Evolutionary conservation across 2,888 invertebrate genomes (phyloP), one percentile per base, ranked within the genome.

Genomic region (Agapostemon virescens): DNA sequence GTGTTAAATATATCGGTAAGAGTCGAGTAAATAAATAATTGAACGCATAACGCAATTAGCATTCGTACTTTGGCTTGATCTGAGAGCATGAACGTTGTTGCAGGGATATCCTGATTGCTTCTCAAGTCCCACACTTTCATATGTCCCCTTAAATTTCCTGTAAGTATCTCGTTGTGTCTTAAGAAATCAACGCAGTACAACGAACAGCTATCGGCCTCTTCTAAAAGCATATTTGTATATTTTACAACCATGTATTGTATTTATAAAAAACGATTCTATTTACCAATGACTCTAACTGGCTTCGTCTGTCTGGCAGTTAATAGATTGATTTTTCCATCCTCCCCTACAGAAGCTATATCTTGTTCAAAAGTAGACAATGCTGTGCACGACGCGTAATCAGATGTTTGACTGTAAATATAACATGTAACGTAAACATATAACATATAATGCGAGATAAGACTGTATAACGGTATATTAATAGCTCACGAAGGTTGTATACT

Each of bases 41-140:
- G n/a, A 11, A 49, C n/a, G n/a, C 49, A n/a, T n/a, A n/a, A n/a
- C n/a, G n/a, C n/a, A n/a, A n/a, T 49, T 11, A 49, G 42, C 52
- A 67, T 74, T 45, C 49, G 77, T 87, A 92, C 92, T 89, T 92
- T 92, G 40, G 88, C 81, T 84, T 96, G 96, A 0, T 96, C 96
- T 42, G 96, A 96, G 76, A 97, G 93, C 89, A 96, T 95, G 89
- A 98, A 97, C 55, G 95, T 95, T 61, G 95, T 95, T 0, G 94
- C 93, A 2, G 97, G 96, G 82, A 95, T 94, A 88, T 95, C 94
- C 3, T 93, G 93, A 17, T 94, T 92, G 42, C 94, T 94, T 82
- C 97, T 94, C 13, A 97, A 93, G 91, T 98, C 98, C 95, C 97
- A 98, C 78, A 98, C 95, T 92, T 98, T 98, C 94, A 98, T 96